Evolutionary conservation across 2,113 vertebrate genomes (phyloP), one percentile per base, ranked within the genome.

Genomic region (Sinocyclocheilus anshuiensis): DNA sequence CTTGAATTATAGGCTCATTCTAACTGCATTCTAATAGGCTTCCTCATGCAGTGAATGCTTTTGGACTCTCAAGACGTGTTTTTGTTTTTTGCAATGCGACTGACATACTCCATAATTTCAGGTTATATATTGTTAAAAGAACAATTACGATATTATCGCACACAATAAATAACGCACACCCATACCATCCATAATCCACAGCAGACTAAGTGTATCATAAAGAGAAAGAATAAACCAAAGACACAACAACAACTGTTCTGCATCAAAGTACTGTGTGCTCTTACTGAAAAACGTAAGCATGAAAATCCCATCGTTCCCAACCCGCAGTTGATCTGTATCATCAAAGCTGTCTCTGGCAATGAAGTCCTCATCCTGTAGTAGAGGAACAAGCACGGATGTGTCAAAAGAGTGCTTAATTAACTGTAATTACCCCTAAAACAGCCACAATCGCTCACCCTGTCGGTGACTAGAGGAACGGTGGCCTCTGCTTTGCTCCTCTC

Each of bases 211-310:
- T 48, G 6, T 77, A 22, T 29, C 5, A 0, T 55, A 55, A 6
- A 55, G 5, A 55, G 16, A 20, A 16, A 18, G 13, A 55, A 20
- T 20, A 18, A 55, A 7, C 16, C 13, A 13, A 50, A 18, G 15
- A 50, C 53, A 18, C 16, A 55, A 16, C 18, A 57, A 20, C 18
- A 18, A 53, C 50, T 53, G 13, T 53, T 53, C 50, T 15, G 50
- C 50, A 15, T 53, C 50, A 15, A 15, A 59, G 53, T 20, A 36
- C 20, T 76, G 57, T 36, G 26, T 4, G n/a, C 88, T 95, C 98
- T 97, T 92, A 99, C 98, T 99, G 95, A 99, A 99, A 92, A 99
- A 99, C 1, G 98, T 99, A 50, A 99, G 94, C 97, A 99, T 99
- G 92, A 99, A 99, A 90, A 99, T 98, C 91, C 98, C 98, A 77